Base-by-base conservation (phyloP, 1,140 invertebrate genomes). In the Pseudomyrmex cubaensis region DNA sequence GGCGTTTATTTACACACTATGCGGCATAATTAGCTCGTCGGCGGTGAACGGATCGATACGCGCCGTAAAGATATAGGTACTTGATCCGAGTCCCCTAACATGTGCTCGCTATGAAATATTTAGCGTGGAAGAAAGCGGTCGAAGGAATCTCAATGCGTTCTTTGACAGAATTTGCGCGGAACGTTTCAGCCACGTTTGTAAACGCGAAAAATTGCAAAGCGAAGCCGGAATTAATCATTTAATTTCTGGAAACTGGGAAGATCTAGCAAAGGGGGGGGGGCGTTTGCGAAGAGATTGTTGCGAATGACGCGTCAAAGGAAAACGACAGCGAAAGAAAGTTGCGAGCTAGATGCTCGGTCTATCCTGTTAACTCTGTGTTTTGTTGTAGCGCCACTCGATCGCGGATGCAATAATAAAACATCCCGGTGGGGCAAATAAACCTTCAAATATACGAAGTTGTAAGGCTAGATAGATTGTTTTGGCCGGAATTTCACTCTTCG, bases 1-100 rank as follows among this genome's bases (percentile, higher is more conserved):
- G 74, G 25, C 74, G 17, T 64, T 76, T 76, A 76, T 76, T 76
- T 64, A 76, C 73, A 76, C 12, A 12, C 25, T 64, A 52, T 48
- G 20, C 13, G 59, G n/a, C 48, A 22, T 76, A 76, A 76, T 76
- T 76, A 76, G 48, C 61, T 63, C 20, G 10, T 44, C 25, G 25
- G 7, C 10, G 59, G 20, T 17, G 17, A 64, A 35, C 10, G 46
- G 61, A 57, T 54, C 48, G 48, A 76, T 54, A 64, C 52, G 25
- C 48, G 61, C 59, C 46, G n/a, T 54, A 76, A 76, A 44, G 59
- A 63, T 63, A 35, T 35, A 63, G 48, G 13, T 64, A 64, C 25
- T 52, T 20, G 52, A 76, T 52, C 7, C 59, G 22, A 62, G 25
- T n/a, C 9, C 35, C 7, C 12, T 52, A 62, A 15, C 59, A 63